Conservation (phyloP, 2,113 vertebrate genomes). For the Cyprinodon variegatus region DNA sequence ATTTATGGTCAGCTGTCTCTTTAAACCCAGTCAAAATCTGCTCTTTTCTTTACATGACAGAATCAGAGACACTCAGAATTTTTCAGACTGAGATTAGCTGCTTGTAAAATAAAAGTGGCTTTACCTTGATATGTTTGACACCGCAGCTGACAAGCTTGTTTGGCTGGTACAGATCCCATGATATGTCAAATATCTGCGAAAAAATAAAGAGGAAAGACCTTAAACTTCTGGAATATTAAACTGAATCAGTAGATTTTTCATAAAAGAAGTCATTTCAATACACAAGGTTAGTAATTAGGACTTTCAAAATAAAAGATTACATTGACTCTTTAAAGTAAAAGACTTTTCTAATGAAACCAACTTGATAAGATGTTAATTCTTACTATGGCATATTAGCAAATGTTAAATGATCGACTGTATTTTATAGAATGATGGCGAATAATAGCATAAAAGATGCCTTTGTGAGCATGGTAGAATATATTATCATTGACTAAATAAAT, state of each 20-base stretch:
- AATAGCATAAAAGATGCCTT: background rate
- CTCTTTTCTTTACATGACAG: conserved; percentile 5
- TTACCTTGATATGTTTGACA: conserved; percentile 97
- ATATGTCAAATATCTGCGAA: conserved; percentile 95
- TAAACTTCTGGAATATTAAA: conserved; percentile 1
- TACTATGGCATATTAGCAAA: background rate
- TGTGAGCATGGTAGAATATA: background rate
- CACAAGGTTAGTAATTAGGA: background rate
- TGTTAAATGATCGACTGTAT: background rate
- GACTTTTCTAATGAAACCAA: background rate
- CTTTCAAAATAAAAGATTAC: background rate
- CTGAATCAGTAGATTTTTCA: background rate
- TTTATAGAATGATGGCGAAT: background rate
- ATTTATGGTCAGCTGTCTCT: background rate
- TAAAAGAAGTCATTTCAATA: background rate
- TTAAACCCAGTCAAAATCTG: conserved; percentile 29
- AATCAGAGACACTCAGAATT: conserved; percentile 21
- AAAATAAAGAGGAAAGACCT: conserved; percentile 28
- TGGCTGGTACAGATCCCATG: conserved; percentile 95
- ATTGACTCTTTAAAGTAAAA: background rate
- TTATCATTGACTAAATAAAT: no score
- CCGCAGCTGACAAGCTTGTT: conserved; percentile 96
- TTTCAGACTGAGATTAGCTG: conserved; percentile 5
- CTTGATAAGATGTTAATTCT: background rate
- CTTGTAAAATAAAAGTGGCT: conserved; percentile 24